Percentiles rank a stretch among this genome's conserved stretches.
Evolutionary conservation across 2,888 invertebrate species (phyloP).

Genomic region (Reticulitermes lucifugus): DNA sequence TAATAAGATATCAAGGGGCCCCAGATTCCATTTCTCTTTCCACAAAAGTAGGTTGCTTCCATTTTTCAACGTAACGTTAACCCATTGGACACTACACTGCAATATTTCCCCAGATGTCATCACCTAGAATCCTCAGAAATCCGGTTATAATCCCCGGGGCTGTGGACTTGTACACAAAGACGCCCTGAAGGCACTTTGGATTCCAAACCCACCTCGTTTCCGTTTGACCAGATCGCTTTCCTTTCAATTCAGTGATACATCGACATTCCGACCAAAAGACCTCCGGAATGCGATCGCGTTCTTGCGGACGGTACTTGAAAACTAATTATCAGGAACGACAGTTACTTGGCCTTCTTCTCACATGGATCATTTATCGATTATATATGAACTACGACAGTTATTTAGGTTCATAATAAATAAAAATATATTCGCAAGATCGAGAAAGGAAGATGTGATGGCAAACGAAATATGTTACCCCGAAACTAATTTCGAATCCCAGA

Average conservation of each 20-base stretch:
- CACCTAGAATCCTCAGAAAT: neutral
- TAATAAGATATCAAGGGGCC: neutral
- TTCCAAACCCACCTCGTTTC: neutral
- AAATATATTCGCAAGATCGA: too few species aligned
- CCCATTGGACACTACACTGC: neutral
- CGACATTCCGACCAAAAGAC: neutral
- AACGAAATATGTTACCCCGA: too few species aligned
- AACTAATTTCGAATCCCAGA: too few species aligned
- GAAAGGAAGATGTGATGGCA: too few species aligned
- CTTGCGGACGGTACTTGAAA: neutral
- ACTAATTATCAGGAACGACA: too few species aligned
- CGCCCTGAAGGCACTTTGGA: neutral
- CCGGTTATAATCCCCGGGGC: neutral
- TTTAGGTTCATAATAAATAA: too few species aligned
- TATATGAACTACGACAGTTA: too few species aligned
- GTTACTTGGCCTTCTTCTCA: too few species aligned
- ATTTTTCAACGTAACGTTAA: neutral
- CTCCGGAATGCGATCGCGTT: neutral
- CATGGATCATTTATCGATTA: too few species aligned
- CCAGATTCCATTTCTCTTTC: neutral
- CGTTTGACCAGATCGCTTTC: neutral
- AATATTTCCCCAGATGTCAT: neutral
- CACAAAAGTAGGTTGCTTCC: neutral
- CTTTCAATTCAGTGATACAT: conserved; percentile 10
- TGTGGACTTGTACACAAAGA: neutral